phyloP scores from a whole-genome alignment of 2,113 vertebrate genomes.

The Dryoscopus gambensis region DNA sequence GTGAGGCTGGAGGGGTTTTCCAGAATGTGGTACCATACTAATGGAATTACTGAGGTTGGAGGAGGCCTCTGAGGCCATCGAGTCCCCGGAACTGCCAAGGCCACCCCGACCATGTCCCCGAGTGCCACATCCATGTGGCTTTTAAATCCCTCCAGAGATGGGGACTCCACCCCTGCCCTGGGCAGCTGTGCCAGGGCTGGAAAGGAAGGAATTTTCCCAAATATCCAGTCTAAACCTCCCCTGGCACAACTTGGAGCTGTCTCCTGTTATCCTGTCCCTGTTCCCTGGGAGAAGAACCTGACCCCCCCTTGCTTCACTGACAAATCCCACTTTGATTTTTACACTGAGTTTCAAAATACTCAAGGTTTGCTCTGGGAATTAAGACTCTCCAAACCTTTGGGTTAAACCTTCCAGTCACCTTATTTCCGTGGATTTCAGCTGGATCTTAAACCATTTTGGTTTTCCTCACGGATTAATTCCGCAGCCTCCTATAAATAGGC shows the following conservation, averaged over 20 bases:
- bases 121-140: neutral
- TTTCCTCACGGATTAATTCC: neutral
- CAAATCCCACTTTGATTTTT: neutral
- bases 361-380: neutral
- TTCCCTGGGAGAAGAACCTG: neutral
- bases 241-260: neutral
- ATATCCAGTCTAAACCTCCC: neutral
- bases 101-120: neutral
- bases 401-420: neutral
- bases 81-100: neutral
- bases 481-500: neutral
- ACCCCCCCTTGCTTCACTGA: neutral
- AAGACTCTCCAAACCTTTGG: rapidly evolving
- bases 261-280: neutral
- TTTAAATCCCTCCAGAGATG: no score
- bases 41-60: neutral
- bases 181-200: neutral
- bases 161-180: neutral
- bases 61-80: neutral
- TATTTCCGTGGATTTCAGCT: neutral
- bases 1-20: neutral
- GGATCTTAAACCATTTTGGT: neutral
- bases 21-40: rapidly evolving
- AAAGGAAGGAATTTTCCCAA: neutral
- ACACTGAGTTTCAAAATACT: neutral